These are phyloP conservation scores for Neelides sp. DNA, from an alignment of 1,140 invertebrate species.

Conservation along the genomic window DNA sequence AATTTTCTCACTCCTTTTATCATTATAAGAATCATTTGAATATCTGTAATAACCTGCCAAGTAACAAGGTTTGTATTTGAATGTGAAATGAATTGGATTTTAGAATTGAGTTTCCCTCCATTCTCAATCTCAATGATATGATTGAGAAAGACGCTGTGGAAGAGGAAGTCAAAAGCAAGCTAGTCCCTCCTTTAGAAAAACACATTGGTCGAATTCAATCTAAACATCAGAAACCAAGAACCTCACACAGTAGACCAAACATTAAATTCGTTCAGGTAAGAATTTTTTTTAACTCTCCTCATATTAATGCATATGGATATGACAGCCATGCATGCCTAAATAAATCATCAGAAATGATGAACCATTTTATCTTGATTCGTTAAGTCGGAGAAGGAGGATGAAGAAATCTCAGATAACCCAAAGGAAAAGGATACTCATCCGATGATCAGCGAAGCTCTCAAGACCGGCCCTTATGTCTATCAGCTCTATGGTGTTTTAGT, in stretches of 20 bases:
- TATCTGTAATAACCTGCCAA: neutral
- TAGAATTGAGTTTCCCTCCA: conserved; percentile 73
- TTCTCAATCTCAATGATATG: conserved; percentile 67
- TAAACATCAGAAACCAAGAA: neutral
- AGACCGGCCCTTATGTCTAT: conserved; percentile 62
- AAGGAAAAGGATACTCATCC: neutral
- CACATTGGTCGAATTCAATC: neutral
- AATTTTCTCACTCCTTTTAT: neutral
- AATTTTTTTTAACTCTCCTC: conserved; percentile 1
- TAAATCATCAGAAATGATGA: too few relatives aligned
- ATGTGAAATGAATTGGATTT: conserved; percentile 30
- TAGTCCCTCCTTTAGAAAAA: conserved; percentile 3
- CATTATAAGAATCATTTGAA: neutral
- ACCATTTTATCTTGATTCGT: too few relatives aligned
- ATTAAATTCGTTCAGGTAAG: neutral
- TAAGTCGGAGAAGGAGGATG: conserved; percentile 42
- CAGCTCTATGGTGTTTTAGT: conserved; percentile 89
- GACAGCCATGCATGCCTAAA: too few relatives aligned
- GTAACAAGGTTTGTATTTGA: conserved; percentile 7
- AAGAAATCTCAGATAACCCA: conserved; percentile 29
- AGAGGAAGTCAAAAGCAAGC: conserved; percentile 18
- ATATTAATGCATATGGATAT: too few relatives aligned
- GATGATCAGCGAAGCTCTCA: conserved; percentile 15
- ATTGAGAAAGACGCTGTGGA: conserved; percentile 38
- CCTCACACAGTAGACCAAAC: conserved; percentile 2